These are phyloP conservation scores for Cygnus buccinator DNA, from an alignment of 2,113 vertebrate species.

Conservation along the genomic window DNA sequence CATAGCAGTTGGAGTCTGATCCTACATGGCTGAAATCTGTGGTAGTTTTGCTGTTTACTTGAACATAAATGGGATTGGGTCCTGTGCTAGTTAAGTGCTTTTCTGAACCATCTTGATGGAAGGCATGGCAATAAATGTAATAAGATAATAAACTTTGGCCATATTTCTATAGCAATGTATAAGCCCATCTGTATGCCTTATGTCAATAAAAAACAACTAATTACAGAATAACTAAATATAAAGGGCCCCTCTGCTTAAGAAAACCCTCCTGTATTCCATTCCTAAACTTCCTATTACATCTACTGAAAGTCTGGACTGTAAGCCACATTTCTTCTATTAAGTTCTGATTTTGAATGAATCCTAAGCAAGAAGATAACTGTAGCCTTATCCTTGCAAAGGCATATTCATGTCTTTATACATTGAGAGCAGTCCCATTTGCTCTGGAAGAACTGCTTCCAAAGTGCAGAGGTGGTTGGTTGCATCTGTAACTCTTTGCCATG, in stretches of 20 bases:
- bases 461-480: background rate
- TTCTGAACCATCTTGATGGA: background rate
- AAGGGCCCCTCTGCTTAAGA: conserved; percentile 23
- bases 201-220: conserved; percentile 70
- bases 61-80: background rate
- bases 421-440: background rate
- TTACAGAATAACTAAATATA: conserved; percentile 55
- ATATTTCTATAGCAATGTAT: background rate
- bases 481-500: background rate
- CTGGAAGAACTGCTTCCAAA: background rate
- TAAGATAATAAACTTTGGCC: conserved; percentile 9
- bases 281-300: conserved; percentile 5
- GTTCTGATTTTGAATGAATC: background rate
- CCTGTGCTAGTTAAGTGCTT: background rate
- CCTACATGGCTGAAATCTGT: background rate
- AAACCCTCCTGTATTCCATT: conserved; percentile 39
- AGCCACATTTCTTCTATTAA: background rate
- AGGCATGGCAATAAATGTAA: background rate
- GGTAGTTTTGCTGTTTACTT: background rate
- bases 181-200: conserved; percentile 57
- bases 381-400: background rate
- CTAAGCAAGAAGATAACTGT: background rate
- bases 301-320: background rate
- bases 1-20: background rate
- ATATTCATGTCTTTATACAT: background rate